A percentile compares a stretch with the other conserved stretches of the same genome.
These are phyloP conservation scores for Anomalospiza imberbis DNA, from an alignment of 2,797 vertebrate genomes.

Conservation along the genomic window DNA sequence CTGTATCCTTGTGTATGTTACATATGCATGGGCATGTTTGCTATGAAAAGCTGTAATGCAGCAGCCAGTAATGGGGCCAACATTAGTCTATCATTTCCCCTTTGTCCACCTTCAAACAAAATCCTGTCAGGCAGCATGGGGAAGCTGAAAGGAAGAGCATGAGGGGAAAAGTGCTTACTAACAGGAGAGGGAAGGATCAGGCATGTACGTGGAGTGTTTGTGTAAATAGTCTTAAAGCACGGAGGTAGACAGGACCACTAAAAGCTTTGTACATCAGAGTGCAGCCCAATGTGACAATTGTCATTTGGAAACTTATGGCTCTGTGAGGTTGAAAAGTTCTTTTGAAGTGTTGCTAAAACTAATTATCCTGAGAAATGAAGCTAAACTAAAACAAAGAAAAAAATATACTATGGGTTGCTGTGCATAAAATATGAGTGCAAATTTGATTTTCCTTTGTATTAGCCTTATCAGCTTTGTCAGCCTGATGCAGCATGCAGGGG, in stretches of 20 bases:
- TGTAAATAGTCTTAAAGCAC: background rate
- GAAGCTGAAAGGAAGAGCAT: background rate
- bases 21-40: background rate
- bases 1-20: background rate
- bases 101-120: conserved; percentile 19
- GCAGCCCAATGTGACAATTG: background rate
- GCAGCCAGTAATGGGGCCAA: background rate
- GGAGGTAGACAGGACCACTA: background rate
- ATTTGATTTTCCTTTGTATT: background rate
- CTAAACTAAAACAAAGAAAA: background rate
- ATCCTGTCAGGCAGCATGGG: background rate
- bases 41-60: background rate
- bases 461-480: background rate
- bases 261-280: background rate
- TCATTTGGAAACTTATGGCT: background rate
- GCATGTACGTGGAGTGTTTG: background rate
- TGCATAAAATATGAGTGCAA: background rate
- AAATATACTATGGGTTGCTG: background rate
- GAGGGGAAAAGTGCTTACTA: background rate
- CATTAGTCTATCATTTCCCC: background rate
- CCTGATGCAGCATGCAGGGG: background rate
- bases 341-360: conserved; percentile 9
- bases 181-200: background rate
- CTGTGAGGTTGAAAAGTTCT: background rate
- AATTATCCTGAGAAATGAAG: conserved; percentile 30